phyloP scores from a whole-genome alignment of 2,797 vertebrate species.

The Halcyon chelicuti region DNA sequence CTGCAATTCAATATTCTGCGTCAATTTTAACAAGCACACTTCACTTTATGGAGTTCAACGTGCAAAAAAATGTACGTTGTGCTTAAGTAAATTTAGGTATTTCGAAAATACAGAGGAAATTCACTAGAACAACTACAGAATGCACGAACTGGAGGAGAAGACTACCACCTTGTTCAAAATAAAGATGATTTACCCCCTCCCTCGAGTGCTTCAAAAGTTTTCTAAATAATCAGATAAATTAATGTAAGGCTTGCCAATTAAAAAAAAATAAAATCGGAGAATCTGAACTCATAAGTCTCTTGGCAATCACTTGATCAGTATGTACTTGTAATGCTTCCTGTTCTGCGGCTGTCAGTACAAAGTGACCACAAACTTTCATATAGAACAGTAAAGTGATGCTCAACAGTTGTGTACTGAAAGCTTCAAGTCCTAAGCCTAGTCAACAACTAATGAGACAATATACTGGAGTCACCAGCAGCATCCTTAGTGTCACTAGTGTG shows the following conservation, averaged over 20 bases:
- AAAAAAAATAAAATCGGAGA: neutral
- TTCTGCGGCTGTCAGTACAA: neutral
- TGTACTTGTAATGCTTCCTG: neutral
- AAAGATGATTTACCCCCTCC: neutral
- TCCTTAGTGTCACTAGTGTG: neutral
- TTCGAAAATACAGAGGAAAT: neutral
- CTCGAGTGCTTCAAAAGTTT: neutral
- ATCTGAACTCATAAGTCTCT: neutral
- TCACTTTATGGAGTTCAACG: neutral
- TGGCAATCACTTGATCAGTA: neutral
- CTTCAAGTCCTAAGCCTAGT: neutral
- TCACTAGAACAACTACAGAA: neutral
- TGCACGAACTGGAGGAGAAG: neutral
- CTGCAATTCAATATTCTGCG: neutral
- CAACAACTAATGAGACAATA: neutral
- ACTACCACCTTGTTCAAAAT: neutral
- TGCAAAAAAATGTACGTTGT: neutral
- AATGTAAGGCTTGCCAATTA: neutral
- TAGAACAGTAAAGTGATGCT: neutral
- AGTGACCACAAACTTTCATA: neutral
- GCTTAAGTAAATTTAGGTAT: neutral
- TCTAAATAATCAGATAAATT: neutral
- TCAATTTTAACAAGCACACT: neutral
- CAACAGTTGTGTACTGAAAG: neutral
- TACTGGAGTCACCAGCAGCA: neutral